Base-by-base conservation (phyloP, 2,797 vertebrate species). In the Pyrocephalus nanus region DNA sequence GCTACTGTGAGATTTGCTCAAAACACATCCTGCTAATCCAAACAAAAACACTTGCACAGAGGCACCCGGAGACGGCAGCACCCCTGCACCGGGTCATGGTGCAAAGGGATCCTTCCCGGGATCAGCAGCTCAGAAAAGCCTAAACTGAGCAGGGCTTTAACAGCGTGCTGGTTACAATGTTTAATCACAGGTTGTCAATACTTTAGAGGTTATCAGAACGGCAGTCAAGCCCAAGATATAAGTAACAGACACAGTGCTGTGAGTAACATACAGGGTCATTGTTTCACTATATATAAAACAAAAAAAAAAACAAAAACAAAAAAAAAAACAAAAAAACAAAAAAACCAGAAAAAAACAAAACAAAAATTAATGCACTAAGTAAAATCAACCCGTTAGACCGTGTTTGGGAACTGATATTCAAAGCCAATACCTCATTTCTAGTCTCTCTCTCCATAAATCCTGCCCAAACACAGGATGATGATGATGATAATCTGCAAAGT, bases 31-130 rank as follows among this genome's bases (percentile, higher is more conserved):
- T 60, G 20, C 53, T 61, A 27, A 40, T 4, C 21, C 55, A 65
- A 76, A 64, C 27, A 64, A 23, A 23, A 14, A 5, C 32, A 27
- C 20, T 9, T 38, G 25, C 42, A 26, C 6, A 73, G 60, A 25
- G 11, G 42, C 29, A 55, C 42, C 27, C 16, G 23, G 45, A 51
- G 47, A 40, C 27, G 36, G 23, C 38, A 48, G 21, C 57, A 66
- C 20, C 40, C 17, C 51, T 79, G 36, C n/a, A 34, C 27, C 3
- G 11, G 29, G 4, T 53, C 29, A 5, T 5, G 1, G 0, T 8
- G 40, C 3, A 60, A 38, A 36, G 60, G n/a, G 64, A 51, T 19
- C 8, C 1, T 26, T 38, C 80, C 54, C 30, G 18, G n/a, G 36
- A 67, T 8, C 43, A 64, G 45, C 45, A 73, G 20, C 47, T 60